These are phyloP conservation scores for Paralvinella palmiformis DNA, from an alignment of 1,140 invertebrate species.

Conservation along the genomic window DNA sequence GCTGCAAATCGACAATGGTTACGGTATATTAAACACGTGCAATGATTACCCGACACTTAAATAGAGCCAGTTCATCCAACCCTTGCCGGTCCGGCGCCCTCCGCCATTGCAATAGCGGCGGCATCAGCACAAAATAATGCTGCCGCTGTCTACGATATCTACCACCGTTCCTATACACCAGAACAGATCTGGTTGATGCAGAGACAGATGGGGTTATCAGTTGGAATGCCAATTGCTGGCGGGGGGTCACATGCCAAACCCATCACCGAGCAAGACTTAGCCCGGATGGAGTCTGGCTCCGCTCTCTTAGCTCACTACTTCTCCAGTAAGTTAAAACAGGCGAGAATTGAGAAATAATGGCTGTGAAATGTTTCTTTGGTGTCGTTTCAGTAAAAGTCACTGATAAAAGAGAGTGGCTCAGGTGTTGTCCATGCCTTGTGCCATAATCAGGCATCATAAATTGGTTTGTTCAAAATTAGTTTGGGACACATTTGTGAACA, in stretches of 20 bases:
- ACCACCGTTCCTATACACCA: background rate
- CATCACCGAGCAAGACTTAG: conserved; percentile 35
- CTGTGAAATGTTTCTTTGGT: conserved; percentile 1
- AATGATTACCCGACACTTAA: no score
- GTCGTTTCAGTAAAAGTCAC: background rate
- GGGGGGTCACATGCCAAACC: conserved; percentile 36
- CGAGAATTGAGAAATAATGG: background rate
- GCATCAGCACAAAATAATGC: background rate
- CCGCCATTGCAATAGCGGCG: background rate
- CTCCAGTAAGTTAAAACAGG: conserved; percentile 38
- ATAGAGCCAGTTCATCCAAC: no score
- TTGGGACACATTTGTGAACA: background rate
- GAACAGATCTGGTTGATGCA: conserved; percentile 28
- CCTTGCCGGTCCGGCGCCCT: background rate
- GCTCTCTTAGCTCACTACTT: conserved; percentile 46
- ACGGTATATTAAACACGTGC: background rate
- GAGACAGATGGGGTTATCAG: conserved; percentile 14
- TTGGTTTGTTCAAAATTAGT: background rate
- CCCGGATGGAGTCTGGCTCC: conserved; percentile 27
- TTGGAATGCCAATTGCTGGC: conserved; percentile 31
- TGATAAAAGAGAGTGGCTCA: background rate
- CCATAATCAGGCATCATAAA: background rate
- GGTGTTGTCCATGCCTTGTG: background rate
- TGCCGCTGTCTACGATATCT: background rate
- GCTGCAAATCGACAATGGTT: conserved; percentile 27